Conservation (phyloP, 92 coral and sea anemone genomes). For the Palythoa grandis region DNA sequence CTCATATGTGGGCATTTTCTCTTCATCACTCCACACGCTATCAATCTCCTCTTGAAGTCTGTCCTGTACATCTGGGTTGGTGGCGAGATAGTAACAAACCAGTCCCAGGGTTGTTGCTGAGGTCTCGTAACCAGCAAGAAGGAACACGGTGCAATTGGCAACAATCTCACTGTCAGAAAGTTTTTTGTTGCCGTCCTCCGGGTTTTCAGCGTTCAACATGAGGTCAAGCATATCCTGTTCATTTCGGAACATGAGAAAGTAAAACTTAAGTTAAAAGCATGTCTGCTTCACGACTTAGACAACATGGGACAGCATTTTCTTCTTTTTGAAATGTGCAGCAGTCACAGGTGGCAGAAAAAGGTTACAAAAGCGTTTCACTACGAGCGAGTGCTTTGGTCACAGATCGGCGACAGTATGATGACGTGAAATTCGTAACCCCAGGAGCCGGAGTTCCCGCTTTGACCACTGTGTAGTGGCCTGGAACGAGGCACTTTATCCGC, state of each 20-base stretch:
- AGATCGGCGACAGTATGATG: too few species aligned
- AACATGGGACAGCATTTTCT: too few species aligned
- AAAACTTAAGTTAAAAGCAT: background rate
- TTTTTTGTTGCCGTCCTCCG: constrained; percentile 38
- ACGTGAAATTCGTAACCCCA: too few species aligned
- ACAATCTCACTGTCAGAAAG: constrained; percentile 66
- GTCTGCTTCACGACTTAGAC: background rate
- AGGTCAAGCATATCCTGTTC: constrained; percentile 67
- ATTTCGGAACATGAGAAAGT: background rate
- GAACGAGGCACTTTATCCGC: too few species aligned
- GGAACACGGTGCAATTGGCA: constrained; percentile 64
- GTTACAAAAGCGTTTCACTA: too few species aligned
- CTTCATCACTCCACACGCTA: background rate
- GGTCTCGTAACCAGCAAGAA: constrained; percentile 82
- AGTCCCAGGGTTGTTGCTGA: constrained; percentile 66
- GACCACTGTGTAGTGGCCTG: too few species aligned
- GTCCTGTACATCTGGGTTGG: constrained; percentile 58
- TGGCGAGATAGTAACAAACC: constrained; percentile 56
- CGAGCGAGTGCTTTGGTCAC: too few species aligned
- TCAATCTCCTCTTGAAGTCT: constrained; percentile 25
- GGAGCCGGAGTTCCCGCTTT: too few species aligned
- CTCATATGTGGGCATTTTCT: background rate
- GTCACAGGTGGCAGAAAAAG: too few species aligned
- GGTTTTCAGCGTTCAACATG: constrained; percentile 58
- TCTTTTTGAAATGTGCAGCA: too few species aligned